Evolutionary conservation across 2,113 vertebrate genomes (phyloP), one percentile per base, ranked within the genome.

Genomic region (Mastomys coucha): DNA sequence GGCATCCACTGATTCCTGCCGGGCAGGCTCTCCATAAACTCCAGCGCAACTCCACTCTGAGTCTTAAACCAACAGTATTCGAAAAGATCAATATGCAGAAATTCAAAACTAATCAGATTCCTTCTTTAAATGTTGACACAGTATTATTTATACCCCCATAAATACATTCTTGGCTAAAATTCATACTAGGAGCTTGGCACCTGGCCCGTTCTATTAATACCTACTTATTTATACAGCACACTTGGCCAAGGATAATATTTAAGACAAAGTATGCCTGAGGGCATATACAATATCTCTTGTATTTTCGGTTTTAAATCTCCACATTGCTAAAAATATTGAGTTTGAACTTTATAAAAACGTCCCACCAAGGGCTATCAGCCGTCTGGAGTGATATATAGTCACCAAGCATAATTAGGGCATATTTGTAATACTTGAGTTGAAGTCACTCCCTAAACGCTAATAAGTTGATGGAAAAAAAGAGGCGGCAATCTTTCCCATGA

Each of bases 231-330:
- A 99, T 98, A 98, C 96, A 99, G 98, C 96, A 96, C 98, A 98
- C 97, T 98, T 98, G 98, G 99, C 99, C 99, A 99, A 99, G 98
- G 98, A 99, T 99, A 99, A 99, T 99, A 99, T 99, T 99, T 99
- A 99, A 99, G 98, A 98, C 98, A 99, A 99, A 99, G 99, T 98
- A 99, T 97, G 99, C 99, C 98, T 98, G 82, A 85, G 98, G 98
- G 98, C 98, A 99, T 99, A 99, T 98, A 98, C 98, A 99, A 98
- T 98, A 99, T 98, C 97, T 98, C 98, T 98, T 98, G 98, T 98
- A 99, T 98, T 98, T 99, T 98, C 98, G 97, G 97, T 98, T 98
- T 98, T 98, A 98, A 98, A 99, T 98, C 98, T 98, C 97, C 86
- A 91, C 93, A 94, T 98, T 98, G 98, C 98, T 99, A 99, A 99